Evolutionary conservation across 1,140 invertebrate species (phyloP), one percentile per base, ranked within the genome.

Genomic region (Macrostomum lignano): DNA sequence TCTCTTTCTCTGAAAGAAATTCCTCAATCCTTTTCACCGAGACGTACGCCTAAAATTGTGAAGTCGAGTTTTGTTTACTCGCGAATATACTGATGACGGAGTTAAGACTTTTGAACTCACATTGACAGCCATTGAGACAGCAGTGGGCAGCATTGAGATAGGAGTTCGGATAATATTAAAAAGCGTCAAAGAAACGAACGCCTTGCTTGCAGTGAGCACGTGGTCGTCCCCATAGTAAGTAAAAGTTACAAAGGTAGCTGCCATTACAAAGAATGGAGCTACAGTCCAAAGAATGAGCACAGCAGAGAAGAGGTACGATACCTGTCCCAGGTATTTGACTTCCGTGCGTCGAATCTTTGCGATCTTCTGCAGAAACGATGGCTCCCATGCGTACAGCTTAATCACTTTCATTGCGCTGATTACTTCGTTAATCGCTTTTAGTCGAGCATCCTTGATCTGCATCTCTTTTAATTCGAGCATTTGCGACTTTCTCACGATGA

Each of bases 161-260:
- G 86, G 81, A 55, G 88, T 81, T 49, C 82, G 68, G 40, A 96
- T 69, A 46, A 93, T 81, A 62, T 94, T 94, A 66, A 98, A 94
- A 46, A 96, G 68, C 51, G 82, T 77, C 43, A 96, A 65, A 39
- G 84, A 79, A 40, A 93, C 82, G 63, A 96, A 96, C 40, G 64
- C 58, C 34, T 52, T 57, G 33, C 60, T 42, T 7, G 64, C 49
- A 42, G 60, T 58, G 28, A 65, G 22, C 5, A 19, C 20, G 9
- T 21, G 9, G 11, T 33, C 32, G 3, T 15, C 11, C 9, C n/a
- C 24, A 4, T 25, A 6, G 9, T 25, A 7, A 33, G 26, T 14
- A 13, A 22, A 33, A 9, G 19, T 24, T 20, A 11, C 19, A 15
- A 33, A 33, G 3, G 32, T 31, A 14, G 32, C 5, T 11, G 26